Base-by-base conservation (phyloP, 2,113 vertebrate genomes). In the Psilopogon haemacephalus region DNA sequence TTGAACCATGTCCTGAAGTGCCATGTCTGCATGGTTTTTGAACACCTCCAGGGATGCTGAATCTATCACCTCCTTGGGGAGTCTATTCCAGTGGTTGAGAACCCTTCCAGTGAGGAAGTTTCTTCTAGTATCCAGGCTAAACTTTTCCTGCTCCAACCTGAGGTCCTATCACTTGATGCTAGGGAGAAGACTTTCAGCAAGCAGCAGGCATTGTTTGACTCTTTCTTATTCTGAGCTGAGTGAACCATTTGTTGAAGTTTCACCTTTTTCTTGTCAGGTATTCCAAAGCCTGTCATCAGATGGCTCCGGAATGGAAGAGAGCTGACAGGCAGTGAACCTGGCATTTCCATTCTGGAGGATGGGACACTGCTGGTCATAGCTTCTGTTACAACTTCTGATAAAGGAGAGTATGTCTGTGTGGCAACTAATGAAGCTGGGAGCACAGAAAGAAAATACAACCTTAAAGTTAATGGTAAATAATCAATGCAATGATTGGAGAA, bases 341-440 rank as follows among this genome's bases (percentile, higher is more conserved):
- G 99, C 7, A 89, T 99, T 86, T 98, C 98, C 6, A 55, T 99
- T 95, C 91, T 98, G 93, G 98, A 99, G 89, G 98, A 98, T 4
- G 98, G 98, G 11, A 98, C 97, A 0, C 91, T 99, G 85, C 97
- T 99, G 75, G 95, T 98, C 79, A 98, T 99, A 78, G 97, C 97
- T 80, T 98, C 99, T 12, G 97, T 99, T 67, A 98, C 98, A 1
- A 98, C 98, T 0, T 95, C 97, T 62, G 98, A 99, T 95, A 98
- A 94, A 5, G 99, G 99, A 35, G 99, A 99, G 27, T 99, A 99
- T 35, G 90, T 98, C 67, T 99, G 99, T 27, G 95, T 98, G 40
- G 99, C 99, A 18, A 90, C 96, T 90, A 99, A 99, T 20, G 99
- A 99, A 90, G 99, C 98, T 12, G 99, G 99, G 62, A 98, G 98